Evolutionary conservation across 2,888 invertebrate genomes (phyloP).

Genomic region (Tachina grossa): DNA sequence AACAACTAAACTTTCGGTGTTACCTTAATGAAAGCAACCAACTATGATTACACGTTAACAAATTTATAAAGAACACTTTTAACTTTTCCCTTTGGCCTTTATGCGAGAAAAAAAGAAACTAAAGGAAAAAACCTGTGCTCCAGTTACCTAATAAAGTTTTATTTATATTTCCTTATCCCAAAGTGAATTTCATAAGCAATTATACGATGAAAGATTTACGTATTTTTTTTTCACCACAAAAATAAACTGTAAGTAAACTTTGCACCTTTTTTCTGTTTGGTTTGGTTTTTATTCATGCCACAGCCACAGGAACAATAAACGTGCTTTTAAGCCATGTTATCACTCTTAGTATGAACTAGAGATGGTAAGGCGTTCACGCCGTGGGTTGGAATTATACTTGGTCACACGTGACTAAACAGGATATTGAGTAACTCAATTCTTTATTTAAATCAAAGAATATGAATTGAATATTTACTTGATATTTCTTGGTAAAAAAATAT

Average conservation of each 20-base stretch:
- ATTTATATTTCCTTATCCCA: constrained; percentile 23
- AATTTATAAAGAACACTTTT: constrained; percentile 17
- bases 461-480: too few relatives aligned
- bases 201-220: not conserved
- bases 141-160: constrained; percentile 36
- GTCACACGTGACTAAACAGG: not conserved
- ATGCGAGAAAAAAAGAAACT: not conserved
- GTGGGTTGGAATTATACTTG: too few relatives aligned
- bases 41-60: constrained; percentile 11
- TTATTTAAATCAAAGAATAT: too few relatives aligned
- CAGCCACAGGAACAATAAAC: constrained; percentile 42
- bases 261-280: not conserved
- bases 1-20: not conserved
- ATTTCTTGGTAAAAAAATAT: too few relatives aligned
- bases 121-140: not conserved
- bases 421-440: too few relatives aligned
- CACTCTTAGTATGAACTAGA: not conserved
- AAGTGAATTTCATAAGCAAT: constrained; percentile 21
- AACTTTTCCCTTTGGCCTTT: constrained; percentile 1
- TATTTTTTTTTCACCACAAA: not conserved
- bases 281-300: not conserved
- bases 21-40: constrained; percentile 4
- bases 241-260: constrained; percentile 16
- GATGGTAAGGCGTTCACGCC: not conserved
- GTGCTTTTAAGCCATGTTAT: constrained; percentile 4